Conservation (phyloP, 2,797 vertebrate species). For the Peromyscus attwateri region DNA sequence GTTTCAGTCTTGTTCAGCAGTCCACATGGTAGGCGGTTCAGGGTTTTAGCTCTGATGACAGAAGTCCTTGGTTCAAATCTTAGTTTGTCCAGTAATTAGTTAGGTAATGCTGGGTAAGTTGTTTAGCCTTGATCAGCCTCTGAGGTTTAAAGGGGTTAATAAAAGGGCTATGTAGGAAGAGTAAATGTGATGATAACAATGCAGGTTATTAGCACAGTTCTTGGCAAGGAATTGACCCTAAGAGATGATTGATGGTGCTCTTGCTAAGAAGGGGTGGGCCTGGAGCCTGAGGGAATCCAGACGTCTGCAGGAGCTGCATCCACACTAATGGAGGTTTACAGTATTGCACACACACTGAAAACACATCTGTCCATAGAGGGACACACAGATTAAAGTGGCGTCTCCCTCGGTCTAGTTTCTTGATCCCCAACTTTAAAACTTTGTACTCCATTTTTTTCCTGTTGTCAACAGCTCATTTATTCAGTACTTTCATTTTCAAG, state of each 20-base stretch:
- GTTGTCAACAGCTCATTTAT: neutral
- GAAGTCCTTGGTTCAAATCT: slow-evolving; percentile 28
- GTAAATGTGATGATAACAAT: neutral
- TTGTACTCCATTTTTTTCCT: neutral
- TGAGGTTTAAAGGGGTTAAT: neutral
- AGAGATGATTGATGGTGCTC: neutral
- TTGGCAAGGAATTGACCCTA: neutral
- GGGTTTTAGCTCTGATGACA: neutral
- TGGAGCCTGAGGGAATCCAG: neutral
- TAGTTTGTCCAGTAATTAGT: neutral
- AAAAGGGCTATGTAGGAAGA: neutral
- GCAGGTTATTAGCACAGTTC: neutral
- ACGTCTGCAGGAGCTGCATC: neutral
- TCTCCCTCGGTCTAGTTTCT: neutral
- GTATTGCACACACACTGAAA: neutral
- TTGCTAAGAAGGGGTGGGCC: neutral
- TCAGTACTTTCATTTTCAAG: slow-evolving; percentile 26
- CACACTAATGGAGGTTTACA: neutral
- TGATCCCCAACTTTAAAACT: neutral
- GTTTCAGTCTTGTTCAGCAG: neutral
- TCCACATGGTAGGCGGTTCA: neutral
- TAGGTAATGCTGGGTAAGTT: neutral
- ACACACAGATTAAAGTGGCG: neutral
- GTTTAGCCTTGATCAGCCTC: neutral
- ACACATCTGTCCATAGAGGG: neutral